Evolutionary conservation across 2,797 vertebrate species (phyloP).

Genomic region (Limnodromus scolopaceus): DNA sequence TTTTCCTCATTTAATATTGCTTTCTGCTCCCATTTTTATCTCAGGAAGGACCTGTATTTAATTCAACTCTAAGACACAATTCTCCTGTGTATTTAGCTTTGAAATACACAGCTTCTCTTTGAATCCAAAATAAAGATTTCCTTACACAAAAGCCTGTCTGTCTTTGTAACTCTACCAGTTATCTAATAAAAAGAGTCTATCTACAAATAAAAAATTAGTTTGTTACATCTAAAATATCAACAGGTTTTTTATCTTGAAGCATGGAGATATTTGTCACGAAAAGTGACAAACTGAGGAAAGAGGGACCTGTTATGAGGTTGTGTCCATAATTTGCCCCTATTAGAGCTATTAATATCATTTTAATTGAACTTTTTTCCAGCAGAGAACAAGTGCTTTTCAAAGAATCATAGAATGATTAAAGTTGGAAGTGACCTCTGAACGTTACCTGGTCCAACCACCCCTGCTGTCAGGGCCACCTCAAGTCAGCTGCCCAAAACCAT

Average conservation of each 20-base stretch:
- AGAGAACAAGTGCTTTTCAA: neutral
- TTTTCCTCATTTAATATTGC: neutral
- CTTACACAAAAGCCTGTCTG: neutral
- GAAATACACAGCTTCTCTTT: neutral
- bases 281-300: neutral
- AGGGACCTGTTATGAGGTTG: neutral
- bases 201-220: neutral
- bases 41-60: neutral
- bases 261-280: neutral
- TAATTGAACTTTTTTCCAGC: neutral
- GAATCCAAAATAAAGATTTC: neutral
- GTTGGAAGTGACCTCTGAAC: neutral
- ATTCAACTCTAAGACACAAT: neutral
- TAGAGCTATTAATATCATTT: neutral
- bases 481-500: neutral
- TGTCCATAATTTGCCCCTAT: neutral
- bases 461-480: rapidly evolving
- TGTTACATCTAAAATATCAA: neutral
- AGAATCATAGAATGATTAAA: neutral
- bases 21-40: neutral
- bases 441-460: neutral
- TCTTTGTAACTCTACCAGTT: neutral
- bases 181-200: neutral
- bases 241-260: rapidly evolving
- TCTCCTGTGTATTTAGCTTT: neutral